phyloP scores from a whole-genome alignment of 2,113 vertebrate species.

The Tringa solitaria region DNA sequence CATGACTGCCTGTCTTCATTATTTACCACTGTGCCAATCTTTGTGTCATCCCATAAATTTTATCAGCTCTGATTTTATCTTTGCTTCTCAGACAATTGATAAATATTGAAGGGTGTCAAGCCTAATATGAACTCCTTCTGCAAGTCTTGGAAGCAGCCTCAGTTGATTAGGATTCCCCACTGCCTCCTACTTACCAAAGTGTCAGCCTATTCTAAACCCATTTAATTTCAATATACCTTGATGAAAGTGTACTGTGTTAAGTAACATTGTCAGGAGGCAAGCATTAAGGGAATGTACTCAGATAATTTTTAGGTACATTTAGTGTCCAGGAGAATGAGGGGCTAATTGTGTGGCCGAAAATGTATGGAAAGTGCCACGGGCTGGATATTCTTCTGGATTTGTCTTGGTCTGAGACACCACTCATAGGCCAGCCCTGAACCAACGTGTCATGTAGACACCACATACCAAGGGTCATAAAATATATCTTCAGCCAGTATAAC shows the following conservation, averaged over 20 bases:
- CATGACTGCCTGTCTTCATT: conserved; percentile 47
- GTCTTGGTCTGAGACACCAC: background rate
- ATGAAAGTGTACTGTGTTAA: background rate
- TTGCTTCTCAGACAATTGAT: conserved; percentile 25
- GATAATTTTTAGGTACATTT: background rate
- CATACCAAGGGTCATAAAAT: background rate
- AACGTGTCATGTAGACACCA: background rate
- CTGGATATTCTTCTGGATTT: background rate
- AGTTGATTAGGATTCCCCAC: background rate
- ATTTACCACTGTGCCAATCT: conserved; percentile 48
- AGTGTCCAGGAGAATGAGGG: background rate
- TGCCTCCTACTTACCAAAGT: background rate
- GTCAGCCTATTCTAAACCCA: background rate
- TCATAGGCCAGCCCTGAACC: fast-evolving
- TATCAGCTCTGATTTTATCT: conserved; percentile 24
- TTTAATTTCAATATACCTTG: background rate
- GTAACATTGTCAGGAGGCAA: background rate
- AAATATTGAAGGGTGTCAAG: conserved; percentile 49
- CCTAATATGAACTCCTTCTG: background rate
- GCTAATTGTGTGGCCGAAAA: background rate
- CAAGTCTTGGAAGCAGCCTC: background rate
- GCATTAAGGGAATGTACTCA: background rate
- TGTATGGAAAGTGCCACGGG: background rate
- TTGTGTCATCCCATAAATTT: conserved; percentile 42
- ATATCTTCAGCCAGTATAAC: background rate